These are phyloP conservation scores for Tachycineta bicolor DNA, from an alignment of 2,113 vertebrate genomes.

Conservation along the genomic window DNA sequence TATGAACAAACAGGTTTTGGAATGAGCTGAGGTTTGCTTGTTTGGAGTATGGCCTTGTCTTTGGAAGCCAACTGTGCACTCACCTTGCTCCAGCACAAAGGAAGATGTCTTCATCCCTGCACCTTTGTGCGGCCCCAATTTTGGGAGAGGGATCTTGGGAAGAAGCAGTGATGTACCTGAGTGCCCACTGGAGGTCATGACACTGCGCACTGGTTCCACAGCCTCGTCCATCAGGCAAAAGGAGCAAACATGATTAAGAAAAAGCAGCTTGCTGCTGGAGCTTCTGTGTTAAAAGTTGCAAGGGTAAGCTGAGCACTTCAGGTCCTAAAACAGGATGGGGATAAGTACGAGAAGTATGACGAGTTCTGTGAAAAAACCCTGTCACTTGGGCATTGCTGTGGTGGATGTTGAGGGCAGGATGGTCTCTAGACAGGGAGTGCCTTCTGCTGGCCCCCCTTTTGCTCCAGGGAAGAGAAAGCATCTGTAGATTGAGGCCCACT, in stretches of 20 bases:
- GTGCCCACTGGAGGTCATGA: background rate
- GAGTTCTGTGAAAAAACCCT: rapidly evolving
- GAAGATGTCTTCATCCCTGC: background rate
- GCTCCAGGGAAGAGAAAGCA: background rate
- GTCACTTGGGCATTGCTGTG: background rate
- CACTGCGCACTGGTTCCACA: background rate
- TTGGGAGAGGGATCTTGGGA: background rate
- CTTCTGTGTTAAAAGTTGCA: background rate
- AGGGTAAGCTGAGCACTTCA: background rate
- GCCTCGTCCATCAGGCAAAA: background rate
- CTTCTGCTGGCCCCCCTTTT: rapidly evolving
- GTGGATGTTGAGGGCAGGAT: background rate
- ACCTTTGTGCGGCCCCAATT: background rate
- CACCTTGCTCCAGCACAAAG: background rate
- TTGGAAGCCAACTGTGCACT: rapidly evolving
- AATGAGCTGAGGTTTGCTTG: background rate
- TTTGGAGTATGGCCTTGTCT: rapidly evolving
- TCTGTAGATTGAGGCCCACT: background rate
- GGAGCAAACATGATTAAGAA: background rate
- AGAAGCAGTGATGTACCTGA: background rate
- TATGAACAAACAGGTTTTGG: background rate
- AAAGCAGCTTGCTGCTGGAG: background rate
- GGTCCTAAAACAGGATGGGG: background rate
- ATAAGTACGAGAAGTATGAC: background rate
- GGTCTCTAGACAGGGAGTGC: background rate